phyloP scores from a whole-genome alignment of 2,888 invertebrate genomes.

The Tenthredo livida region DNA sequence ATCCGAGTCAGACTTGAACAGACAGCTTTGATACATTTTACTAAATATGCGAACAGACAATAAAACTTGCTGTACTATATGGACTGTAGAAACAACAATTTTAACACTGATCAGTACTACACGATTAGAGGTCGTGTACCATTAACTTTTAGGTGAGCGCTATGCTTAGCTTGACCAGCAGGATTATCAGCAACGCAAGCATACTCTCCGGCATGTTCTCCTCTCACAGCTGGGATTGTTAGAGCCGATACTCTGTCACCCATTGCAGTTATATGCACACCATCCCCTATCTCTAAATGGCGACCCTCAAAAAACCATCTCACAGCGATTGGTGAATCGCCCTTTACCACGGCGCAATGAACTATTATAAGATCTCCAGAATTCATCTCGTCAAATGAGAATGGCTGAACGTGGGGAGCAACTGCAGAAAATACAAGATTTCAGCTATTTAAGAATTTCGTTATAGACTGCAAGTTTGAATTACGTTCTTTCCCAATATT shows the following conservation, averaged over 20 bases:
- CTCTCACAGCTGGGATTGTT: constrained; percentile 85
- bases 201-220: constrained; percentile 88
- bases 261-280: constrained; percentile 73
- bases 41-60: constrained; percentile 47
- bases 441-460: constrained; percentile 7
- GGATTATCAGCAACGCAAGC: constrained; percentile 87
- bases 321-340: constrained; percentile 79
- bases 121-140: constrained; percentile 78
- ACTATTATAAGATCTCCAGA: constrained; percentile 81
- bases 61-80: constrained; percentile 46
- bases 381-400: constrained; percentile 78
- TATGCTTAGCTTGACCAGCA: constrained; percentile 85
- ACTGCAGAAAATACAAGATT: constrained; percentile 67
- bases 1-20: constrained; percentile 45
- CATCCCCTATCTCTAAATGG: constrained; percentile 75
- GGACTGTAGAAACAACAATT: constrained; percentile 48
- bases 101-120: constrained; percentile 54
- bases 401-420: constrained; percentile 79
- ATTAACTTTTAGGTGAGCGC: constrained; percentile 87
- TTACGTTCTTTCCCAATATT: neutral
- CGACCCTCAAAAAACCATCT: constrained; percentile 76
- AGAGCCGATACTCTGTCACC: constrained; percentile 81
- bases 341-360: constrained; percentile 82
- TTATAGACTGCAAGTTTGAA: neutral
- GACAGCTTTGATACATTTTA: constrained; percentile 47